Evolutionary conservation across 2,113 vertebrate genomes (phyloP).

Genomic region (Hemicordylus capensis): DNA sequence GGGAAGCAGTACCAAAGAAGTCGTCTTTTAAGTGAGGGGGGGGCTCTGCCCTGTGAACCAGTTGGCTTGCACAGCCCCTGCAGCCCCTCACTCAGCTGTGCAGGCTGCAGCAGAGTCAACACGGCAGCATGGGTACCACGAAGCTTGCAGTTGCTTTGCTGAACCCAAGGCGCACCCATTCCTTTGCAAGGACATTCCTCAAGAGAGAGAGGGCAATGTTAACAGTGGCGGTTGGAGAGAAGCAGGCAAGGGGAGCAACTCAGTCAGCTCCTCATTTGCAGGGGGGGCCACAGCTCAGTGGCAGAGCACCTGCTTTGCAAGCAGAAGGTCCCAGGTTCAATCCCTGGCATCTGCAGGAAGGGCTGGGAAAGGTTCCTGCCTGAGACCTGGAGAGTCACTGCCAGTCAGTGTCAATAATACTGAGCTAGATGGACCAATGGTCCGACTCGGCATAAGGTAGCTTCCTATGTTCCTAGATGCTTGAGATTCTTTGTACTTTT

Average conservation of each 20-base stretch:
- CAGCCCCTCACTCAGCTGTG: neutral
- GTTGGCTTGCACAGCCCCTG: neutral
- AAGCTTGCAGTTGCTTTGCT: neutral
- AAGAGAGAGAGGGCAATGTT: neutral
- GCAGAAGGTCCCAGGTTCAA: too few relatives aligned
- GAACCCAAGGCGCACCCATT: neutral
- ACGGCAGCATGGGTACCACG: neutral
- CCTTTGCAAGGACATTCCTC: neutral
- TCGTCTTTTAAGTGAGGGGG: neutral
- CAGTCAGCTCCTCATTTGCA: neutral
- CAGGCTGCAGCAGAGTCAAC: neutral
- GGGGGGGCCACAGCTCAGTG: too few relatives aligned
- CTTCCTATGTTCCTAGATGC: too few relatives aligned
- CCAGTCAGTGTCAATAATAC: too few relatives aligned
- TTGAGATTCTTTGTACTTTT: neutral
- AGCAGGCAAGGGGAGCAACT: too few relatives aligned
- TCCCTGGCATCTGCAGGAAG: too few relatives aligned
- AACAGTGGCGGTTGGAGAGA: neutral
- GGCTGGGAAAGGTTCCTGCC: too few relatives aligned
- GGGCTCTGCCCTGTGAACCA: neutral
- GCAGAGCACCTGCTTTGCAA: too few relatives aligned
- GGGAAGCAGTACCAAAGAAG: neutral
- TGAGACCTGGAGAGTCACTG: too few relatives aligned
- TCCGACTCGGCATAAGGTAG: too few relatives aligned
- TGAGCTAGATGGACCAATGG: too few relatives aligned